Conservation (phyloP, 2,113 vertebrate genomes). For the Xenopus laevis region DNA sequence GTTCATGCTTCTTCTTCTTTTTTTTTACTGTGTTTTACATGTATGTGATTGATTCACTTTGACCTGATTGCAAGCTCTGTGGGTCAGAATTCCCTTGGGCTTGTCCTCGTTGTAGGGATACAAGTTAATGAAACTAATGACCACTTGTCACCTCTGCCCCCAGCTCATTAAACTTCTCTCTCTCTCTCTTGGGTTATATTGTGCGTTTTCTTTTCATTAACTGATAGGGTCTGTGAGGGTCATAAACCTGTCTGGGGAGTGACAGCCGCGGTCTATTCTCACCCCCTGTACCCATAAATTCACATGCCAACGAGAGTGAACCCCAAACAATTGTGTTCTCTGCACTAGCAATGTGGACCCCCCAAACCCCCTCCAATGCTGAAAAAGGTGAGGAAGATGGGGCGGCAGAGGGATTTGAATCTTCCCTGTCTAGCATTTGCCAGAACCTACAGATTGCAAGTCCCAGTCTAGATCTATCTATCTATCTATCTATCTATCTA, state of each 20-base stretch:
- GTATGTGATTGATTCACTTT: too few relatives aligned
- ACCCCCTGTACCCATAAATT: not conserved
- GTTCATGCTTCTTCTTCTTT: too few relatives aligned
- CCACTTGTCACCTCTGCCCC: constrained; percentile 35
- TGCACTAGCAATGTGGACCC: too few relatives aligned
- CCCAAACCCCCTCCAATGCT: too few relatives aligned
- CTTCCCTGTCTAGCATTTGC: too few relatives aligned
- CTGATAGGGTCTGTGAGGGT: constrained; percentile 39
- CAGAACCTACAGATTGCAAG: too few relatives aligned
- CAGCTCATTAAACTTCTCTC: constrained; percentile 30
- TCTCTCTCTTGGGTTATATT: constrained; percentile 18
- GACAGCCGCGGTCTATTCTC: constrained; percentile 17
- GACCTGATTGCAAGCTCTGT: constrained; percentile 3
- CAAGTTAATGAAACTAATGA: constrained; percentile 11
- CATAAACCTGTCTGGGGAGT: constrained; percentile 41
- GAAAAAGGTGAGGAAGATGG: too few relatives aligned
- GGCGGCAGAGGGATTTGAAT: too few relatives aligned
- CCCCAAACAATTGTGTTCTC: too few relatives aligned
- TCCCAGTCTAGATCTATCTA: too few relatives aligned
- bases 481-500: too few relatives aligned
- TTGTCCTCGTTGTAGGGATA: not conserved
- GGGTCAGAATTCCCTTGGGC: not conserved
- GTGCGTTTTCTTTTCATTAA: constrained; percentile 44
- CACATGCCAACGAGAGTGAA: not conserved
- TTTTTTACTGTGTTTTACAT: too few relatives aligned